Base-by-base conservation (phyloP, 2,113 vertebrate species). In the Eira barbara region DNA sequence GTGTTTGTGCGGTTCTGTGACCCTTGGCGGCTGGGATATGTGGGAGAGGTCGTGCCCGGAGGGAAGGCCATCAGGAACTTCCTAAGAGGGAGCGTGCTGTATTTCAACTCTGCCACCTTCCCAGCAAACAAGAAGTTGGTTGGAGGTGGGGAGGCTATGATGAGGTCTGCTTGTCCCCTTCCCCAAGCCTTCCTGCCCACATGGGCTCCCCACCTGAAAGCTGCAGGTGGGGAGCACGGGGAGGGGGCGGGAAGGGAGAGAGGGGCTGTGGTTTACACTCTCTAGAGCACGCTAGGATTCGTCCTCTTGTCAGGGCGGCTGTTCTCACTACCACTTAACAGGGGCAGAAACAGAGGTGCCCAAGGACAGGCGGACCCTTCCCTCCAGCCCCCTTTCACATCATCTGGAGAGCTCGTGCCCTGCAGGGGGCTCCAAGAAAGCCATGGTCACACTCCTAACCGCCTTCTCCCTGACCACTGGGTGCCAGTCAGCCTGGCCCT, bases 401-500 rank as follows among this genome's bases (percentile, higher is more conserved):
- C 0, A 4, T 29, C 71, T 3, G 47, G 15, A 27, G 49, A 31
- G 74, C 25, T 6, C 2, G 0, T 29, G 59, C 39, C 39, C 71
- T 73, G 49, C 57, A 55, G 45, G 45, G 13, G 65, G 23, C 78
- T 73, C 49, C 27, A 13, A 1, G 63, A 59, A 69, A 55, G 71
- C 3, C 9, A 4, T 15, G 3, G 8, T 2, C 34, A 2, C 14
- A 3, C 15, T 39, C 9, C 42, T 21, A 0, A 4, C 29, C 5
- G 11, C 27, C 69, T 25, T 42, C 63, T 57, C 69, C 79, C 29
- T 0, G 0, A 2, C 11, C 52, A 0, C 34, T 0, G 8, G 88
- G 55, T 8, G 14, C 57, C 5, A 4, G 79, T 65, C 78, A n/a
- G 20, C 47, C 29, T 23, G 17, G 45, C 47, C 5, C 0, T 0